A percentile compares a stretch with the other conserved stretches of the same genome.
Conservation (phyloP, 2,113 vertebrate genomes). For the Neolamprologus fasciatus region DNA sequence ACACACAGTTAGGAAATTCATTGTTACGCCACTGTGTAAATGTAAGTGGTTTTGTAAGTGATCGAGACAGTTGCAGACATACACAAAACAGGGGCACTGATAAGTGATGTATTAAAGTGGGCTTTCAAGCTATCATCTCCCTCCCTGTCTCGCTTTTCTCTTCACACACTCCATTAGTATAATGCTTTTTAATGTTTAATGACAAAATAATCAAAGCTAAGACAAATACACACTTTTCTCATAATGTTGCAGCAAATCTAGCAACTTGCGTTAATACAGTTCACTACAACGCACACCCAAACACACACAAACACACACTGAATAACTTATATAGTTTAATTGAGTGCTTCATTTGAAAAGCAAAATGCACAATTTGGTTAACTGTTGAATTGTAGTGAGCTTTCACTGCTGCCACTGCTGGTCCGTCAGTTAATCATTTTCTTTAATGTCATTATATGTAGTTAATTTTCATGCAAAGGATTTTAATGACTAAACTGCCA, state of each 20-base stretch:
- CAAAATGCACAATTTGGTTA: background rate
- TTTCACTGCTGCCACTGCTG: background rate
- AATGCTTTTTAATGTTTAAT: slow-evolving; percentile 23
- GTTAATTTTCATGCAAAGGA: background rate
- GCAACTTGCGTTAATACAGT: background rate
- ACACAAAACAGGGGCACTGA: background rate
- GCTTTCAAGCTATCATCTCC: slow-evolving; percentile 21
- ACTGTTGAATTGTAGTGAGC: background rate
- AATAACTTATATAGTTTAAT: background rate
- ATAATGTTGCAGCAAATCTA: background rate
- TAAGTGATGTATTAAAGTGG: slow-evolving; percentile 21
- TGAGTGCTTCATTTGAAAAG: background rate
- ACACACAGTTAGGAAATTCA: background rate
- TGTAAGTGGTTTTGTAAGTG: slow-evolving; percentile 19
- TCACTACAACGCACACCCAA: background rate
- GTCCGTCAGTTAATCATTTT: background rate
- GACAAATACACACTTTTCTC: background rate
- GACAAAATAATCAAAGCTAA: slow-evolving; percentile 22
- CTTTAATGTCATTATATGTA: background rate
- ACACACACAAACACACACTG: background rate
- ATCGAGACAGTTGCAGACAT: slow-evolving; percentile 11
- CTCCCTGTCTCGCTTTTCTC: background rate
- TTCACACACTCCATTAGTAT: background rate
- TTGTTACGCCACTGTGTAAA: background rate
- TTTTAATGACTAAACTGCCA: background rate